phyloP scores from a whole-genome alignment of 2,113 vertebrate genomes.

The Panthera tigris region DNA sequence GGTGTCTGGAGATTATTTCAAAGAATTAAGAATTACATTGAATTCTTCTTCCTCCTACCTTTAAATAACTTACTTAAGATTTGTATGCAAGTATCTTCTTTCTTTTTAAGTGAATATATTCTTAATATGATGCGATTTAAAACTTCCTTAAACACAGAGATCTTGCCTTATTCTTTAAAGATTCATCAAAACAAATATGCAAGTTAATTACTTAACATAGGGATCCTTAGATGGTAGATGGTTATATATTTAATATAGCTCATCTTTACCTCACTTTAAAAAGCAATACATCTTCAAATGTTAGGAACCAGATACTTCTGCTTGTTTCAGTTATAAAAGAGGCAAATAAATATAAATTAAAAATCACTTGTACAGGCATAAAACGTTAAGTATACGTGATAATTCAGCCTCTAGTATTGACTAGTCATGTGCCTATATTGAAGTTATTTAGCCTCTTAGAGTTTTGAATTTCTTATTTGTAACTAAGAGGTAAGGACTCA shows the following conservation, averaged over 20 bases:
- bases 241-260: not conserved
- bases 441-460: not conserved
- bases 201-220: not conserved
- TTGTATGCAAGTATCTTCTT: not conserved
- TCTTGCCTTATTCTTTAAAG: conserved; percentile 4
- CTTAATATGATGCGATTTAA: not conserved
- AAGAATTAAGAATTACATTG: not conserved
- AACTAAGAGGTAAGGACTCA: not conserved
- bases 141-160: conserved; percentile 19
- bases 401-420: not conserved
- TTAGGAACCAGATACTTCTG: not conserved
- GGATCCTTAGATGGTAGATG: not conserved
- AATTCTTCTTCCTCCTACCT: not conserved
- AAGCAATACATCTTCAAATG: not conserved
- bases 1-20: not conserved
- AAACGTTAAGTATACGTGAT: not conserved
- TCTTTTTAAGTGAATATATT: not conserved
- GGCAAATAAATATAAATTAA: not conserved
- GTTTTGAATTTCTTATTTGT: not conserved
- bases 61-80: not conserved
- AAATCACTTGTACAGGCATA: not conserved
- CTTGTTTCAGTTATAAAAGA: not conserved
- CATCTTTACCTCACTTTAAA: not conserved
- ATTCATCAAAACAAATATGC: not conserved
- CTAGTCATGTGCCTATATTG: not conserved